Evolutionary conservation across 1,140 invertebrate species (phyloP), one percentile per base, ranked within the genome.

Genomic region (Apis florea): DNA sequence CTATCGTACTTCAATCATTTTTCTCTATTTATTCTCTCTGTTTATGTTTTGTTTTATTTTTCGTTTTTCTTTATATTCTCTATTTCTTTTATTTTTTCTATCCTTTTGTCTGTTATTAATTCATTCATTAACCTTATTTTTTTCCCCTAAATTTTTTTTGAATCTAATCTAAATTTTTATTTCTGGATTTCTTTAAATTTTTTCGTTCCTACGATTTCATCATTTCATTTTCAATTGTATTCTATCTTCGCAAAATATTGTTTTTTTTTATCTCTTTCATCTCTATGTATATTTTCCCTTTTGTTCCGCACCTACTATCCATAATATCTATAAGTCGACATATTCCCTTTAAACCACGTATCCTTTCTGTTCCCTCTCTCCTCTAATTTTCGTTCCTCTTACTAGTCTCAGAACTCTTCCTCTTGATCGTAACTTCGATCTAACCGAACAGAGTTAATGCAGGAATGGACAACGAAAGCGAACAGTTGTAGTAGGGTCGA

Each of bases 361-460:
- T 79, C 61, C 31, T 59, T 63, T 61, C 51, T n/a, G 21, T 15
- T 59, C 3, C 54, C 54, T 19, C n/a, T 21, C 26, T 49, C 51
- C 73, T 61, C 49, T 40, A 17, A 15, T 13, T 80, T 19, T 56
- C n/a, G 31, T 58, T 82, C 74, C 79, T 77, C 54, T 5, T 17
- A 47, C 17, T 26, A 51, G 56, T 47, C 31, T n/a, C 56, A 31
- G 68, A 49, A 11, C 56, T 83, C 72, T 77, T 70, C 58, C 68
- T 71, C 59, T 67, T 79, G 53, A 58, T 81, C 76, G 72, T 79
- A 80, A 31, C 86, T 79, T 80, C 63, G 54, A 88, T 86, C 69
- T 78, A 81, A 59, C 82, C 69, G 77, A 72, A 53, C 80, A 76
- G 72, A 69, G 70, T 85, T 74, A 80, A 83, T 71, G 59, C 59